A percentile compares a stretch with the other conserved stretches of the same genome.
These are phyloP conservation scores for Rhinatrema bivittatum DNA, from an alignment of 2,797 vertebrate species.

Conservation along the genomic window DNA sequence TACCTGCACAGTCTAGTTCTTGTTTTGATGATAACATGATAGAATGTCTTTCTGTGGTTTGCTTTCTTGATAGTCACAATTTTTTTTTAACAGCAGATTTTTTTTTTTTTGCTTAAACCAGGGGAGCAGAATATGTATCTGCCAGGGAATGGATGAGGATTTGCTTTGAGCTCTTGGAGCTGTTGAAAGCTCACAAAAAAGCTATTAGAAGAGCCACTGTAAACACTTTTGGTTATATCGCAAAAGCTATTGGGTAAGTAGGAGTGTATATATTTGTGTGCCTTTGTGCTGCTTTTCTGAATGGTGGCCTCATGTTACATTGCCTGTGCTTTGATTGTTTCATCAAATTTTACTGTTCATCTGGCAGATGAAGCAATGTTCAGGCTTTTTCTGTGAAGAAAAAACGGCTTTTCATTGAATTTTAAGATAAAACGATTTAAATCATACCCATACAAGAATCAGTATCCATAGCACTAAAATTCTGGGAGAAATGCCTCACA, in stretches of 20 bases:
- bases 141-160: constrained; percentile 99
- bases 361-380: background rate
- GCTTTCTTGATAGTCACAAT: too few relatives aligned
- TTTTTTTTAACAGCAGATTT: background rate
- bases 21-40: too few relatives aligned
- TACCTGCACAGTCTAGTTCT: too few relatives aligned
- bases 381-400: too few relatives aligned
- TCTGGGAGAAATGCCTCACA: too few relatives aligned
- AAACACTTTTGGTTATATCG: constrained; percentile 97
- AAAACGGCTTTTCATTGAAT: too few relatives aligned
- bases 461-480: too few relatives aligned
- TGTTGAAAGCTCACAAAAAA: constrained; percentile 96
- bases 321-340: background rate
- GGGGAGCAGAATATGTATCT: constrained; percentile 96
- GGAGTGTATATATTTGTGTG: background rate
- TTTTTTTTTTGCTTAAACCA: constrained; percentile 29
- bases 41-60: too few relatives aligned
- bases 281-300: background rate
- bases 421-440: too few relatives aligned
- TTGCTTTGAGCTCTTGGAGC: constrained; percentile 93
- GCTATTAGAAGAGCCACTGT: constrained; percentile 96
- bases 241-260: constrained; percentile 94
- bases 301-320: background rate
- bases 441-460: too few relatives aligned
- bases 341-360: background rate